A percentile compares a stretch with the other conserved stretches of the same genome.
Evolutionary conservation across 1,140 invertebrate genomes (phyloP).

Genomic region (Drosophila ercepeae): DNA sequence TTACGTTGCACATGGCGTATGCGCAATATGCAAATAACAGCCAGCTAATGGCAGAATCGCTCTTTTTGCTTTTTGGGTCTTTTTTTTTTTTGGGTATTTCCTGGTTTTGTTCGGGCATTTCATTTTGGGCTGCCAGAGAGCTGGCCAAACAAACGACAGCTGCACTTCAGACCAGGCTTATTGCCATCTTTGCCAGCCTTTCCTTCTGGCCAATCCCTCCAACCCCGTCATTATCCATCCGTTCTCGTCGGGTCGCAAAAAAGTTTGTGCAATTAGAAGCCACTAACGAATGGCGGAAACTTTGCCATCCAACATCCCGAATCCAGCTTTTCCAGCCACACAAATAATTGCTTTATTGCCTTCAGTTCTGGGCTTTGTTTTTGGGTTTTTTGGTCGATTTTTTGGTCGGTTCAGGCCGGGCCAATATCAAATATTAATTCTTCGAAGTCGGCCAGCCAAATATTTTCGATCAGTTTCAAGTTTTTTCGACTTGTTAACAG

Average conservation of each 20-base stretch:
- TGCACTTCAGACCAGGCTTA: slow-evolving; percentile 39
- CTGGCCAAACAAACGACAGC: slow-evolving; percentile 54
- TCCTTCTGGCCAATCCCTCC: no score
- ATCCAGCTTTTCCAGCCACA: slow-evolving; percentile 12
- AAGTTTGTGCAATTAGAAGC: slow-evolving; percentile 55
- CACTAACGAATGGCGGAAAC: slow-evolving; percentile 26
- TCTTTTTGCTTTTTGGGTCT: not conserved
- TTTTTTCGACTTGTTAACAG: not conserved
- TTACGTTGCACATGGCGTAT: slow-evolving; percentile 38
- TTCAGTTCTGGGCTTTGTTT: not conserved
- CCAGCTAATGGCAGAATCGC: slow-evolving; percentile 33
- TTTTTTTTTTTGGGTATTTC: not conserved
- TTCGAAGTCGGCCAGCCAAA: slow-evolving; percentile 1
- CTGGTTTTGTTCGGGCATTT: slow-evolving; percentile 13
- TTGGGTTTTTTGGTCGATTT: not conserved
- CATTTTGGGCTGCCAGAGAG: slow-evolving; percentile 41
- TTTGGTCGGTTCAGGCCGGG: not conserved
- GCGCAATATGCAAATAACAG: slow-evolving; percentile 72
- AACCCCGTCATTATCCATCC: not conserved
- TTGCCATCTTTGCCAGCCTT: slow-evolving; percentile 23
- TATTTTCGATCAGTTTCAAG: not conserved
- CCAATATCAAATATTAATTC: slow-evolving; percentile 32
- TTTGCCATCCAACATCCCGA: slow-evolving; percentile 11
- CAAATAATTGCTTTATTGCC: slow-evolving; percentile 63
- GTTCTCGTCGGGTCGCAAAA: slow-evolving; percentile 1